Base-by-base conservation (phyloP, 2,888 invertebrate species). In the Desoria tigrina region DNA sequence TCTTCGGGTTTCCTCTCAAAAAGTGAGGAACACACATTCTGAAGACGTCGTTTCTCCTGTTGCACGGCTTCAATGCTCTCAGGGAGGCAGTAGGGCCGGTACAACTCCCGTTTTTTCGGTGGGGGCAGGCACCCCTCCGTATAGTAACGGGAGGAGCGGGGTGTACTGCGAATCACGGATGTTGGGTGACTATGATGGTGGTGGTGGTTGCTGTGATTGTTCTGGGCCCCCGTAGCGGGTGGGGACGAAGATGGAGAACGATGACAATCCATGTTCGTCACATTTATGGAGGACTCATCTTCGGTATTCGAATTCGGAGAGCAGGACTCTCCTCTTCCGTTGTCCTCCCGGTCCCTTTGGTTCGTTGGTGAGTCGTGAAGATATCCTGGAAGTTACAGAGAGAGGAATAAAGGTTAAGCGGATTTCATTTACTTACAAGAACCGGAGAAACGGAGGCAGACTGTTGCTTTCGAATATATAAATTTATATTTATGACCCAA, bases 81-180 rank as follows among this genome's bases (percentile, higher is more conserved):
- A 37, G 75, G 75, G 14, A 76, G 66, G 45, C 74, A 92, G 81
- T 93, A 93, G 0, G 93, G 93, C 70, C 92, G 84, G 81, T 92
- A 93, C 77, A 93, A 91, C 81, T 93, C 92, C 81, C 92, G 92
- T 81, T 92, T 92, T 81, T 92, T 92, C 2, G 92, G 92, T 71
- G 93, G 92, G 78, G 92, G 81, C 65, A 76, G 59, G 51, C 73
- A 74, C 42, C 72, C 72, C n/a, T 63, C 69, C 27, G 65, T 59
- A 26, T 69, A 69, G 65, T 64, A 64, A 54, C 66, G 24, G 9
- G 58, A 55, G 56, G 59, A 66, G 64, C 65, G 65, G 57, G 68
- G 61, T 55, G 72, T 64, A 57, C 71, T 71, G 37, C 74, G 49
- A 58, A 71, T 71, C 23, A 71, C 71, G 6, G 71, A 69, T 42